Evolutionary conservation across 2,888 invertebrate species (phyloP), one percentile per base, ranked within the genome.

Genomic region (Heliconius ismenius): DNA sequence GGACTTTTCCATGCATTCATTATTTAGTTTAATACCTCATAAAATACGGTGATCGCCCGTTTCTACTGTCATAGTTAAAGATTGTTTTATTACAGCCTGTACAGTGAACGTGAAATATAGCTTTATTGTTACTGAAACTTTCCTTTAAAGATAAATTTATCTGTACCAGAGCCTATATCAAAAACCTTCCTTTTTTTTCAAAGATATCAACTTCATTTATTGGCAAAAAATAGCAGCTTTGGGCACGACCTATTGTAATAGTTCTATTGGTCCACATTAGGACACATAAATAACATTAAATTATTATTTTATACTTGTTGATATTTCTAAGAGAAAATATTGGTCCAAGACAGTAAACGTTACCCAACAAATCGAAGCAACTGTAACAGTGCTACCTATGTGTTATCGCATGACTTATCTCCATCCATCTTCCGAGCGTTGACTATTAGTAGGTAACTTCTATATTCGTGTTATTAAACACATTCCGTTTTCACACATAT

Each of bases 71-170:
- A 78, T 63, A 79, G 78, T 79, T 68, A 77, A 81, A 81, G 79
- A 43, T 67, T 67, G 24, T 82, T 85, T 84, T 86, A 83, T 83
- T 86, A 82, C 83, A 86, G 83, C 81, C 79, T 76, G 77, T 83
- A 80, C 84, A 80, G 82, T 82, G 79, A 81, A 82, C 79, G 82
- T 82, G 79, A 81, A 82, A 81, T 79, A 82, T 78, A 77, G 79
- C 81, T 83, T 86, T 84, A 85, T 85, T 87, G 43, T 87, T 84
- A 88, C 87, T 86, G 32, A 32, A 54, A n/a, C 32, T 54, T 70
- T 54, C 49, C n/a, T 54, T 58, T 58, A 32, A 32, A 58, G 6
- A 54, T 54, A 32, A 54, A 32, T n/a, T 28, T 67, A 39, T 64
- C 32, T 32, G 1, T 62, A 62, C 62, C 0, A 18, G 49, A 18